Base-by-base conservation (phyloP, 2,888 invertebrate genomes). In the Alloplasta piceator region DNA sequence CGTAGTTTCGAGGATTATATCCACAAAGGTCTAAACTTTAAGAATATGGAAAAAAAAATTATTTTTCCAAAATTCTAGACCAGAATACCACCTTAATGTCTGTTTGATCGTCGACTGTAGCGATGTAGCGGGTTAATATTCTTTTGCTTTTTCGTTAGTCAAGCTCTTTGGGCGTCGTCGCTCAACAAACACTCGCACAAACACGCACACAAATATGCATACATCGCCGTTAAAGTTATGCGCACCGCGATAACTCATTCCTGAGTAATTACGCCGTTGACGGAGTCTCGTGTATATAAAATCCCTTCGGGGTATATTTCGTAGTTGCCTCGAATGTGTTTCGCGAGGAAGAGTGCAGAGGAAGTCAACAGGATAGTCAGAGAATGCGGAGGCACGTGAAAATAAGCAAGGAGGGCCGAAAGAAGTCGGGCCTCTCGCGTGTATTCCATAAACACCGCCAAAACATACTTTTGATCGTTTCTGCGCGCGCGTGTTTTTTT, bases 181-280 rank as follows among this genome's bases (percentile, higher is more conserved):
- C n/a, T 64, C 14, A 43, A 52, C 14, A 12, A 14, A 52, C 12
- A 12, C 12, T 12, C 52, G 6, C 14, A 52, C 14, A 14, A 26
- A 26, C 3, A 64, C 72, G 77, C 64, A 56, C 78, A 74, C 55
- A 71, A 71, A 64, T 66, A 78, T 67, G 73, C 64, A 83, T 81
- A 81, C 82, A 74, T 26, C 55, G 38, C 56, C 55, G 76, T 66
- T 46, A 63, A 77, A 63, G 74, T 81, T 67, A 74, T 73, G 71
- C 73, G 80, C 85, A 60, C 73, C 73, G 80, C 86, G 84, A 89
- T 88, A 87, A 87, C 82, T 89, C 87, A 87, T 87, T 87, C 87
- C 82, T 87, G 88, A 89, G 87, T 89, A 88, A 89, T 89, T 89
- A 87, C 85, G 85, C 83, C 82, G 83, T 83, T 77, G 83, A 58